Evolutionary conservation across 2,888 invertebrate species (phyloP), one percentile per base, ranked within the genome.

Genomic region (Zaprionus obscuricornis): DNA sequence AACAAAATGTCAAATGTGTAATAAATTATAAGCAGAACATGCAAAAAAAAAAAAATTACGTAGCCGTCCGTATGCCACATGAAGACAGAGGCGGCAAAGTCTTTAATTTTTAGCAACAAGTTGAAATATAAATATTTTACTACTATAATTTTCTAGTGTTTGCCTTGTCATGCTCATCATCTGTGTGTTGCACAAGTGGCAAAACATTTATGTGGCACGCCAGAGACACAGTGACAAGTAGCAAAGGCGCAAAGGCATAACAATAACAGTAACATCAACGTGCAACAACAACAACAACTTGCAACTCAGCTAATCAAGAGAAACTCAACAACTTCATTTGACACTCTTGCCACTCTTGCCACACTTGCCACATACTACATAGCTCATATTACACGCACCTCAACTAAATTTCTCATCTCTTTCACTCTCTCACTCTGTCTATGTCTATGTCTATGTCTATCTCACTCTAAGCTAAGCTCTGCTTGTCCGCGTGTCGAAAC

Each of bases 331-430:
- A 74, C 85, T 78, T 78, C 72, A 78, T 78, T 78, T 71, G 65
- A 58, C 52, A 45, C 81, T 47, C 58, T 55, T 57, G 51, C 51
- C n/a, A n/a, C n/a, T n/a, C n/a, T n/a, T n/a, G n/a, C n/a, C n/a
- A n/a, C n/a, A n/a, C n/a, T n/a, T n/a, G n/a, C n/a, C n/a, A n/a
- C n/a, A n/a, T n/a, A n/a, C n/a, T n/a, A n/a, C 62, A 57, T 60
- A 59, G 60, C 86, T 81, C 86, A 79, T 79, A 81, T 81, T 81
- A 83, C 85, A 75, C 66, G 76, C 83, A 75, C 40, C 63, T 65
- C 40, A 22, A 5, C 18, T 26, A 17, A 26, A 24, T 31, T 16
- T 33, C 34, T 10, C 16, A 11, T 22, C 49, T 22, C 6, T 1
- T 17, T 20, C n/a, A 14, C 24, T 1, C 37, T 17, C 17, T 20